Conservation (phyloP, 2,113 vertebrate genomes). For the Bujurquina vittata region DNA sequence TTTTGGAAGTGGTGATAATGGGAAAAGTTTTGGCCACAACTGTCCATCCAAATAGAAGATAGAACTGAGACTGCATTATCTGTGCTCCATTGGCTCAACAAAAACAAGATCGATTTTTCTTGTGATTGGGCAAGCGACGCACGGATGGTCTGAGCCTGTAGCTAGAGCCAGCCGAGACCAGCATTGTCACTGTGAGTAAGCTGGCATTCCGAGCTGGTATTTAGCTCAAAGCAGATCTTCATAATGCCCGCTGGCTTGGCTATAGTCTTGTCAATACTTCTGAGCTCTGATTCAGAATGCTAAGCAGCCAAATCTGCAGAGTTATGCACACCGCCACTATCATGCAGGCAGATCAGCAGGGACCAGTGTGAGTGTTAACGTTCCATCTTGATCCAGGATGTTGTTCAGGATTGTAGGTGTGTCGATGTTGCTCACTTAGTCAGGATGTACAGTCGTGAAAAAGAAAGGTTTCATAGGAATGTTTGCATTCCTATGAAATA, state of each 20-base stretch:
- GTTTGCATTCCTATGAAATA: not conserved
- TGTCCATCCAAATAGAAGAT: not conserved
- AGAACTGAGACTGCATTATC: not conserved
- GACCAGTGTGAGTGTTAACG: not conserved
- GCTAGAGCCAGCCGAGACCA: not conserved
- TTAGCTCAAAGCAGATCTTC: not conserved
- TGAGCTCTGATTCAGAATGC: not conserved
- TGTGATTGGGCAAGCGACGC: not conserved
- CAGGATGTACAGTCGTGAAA: too few relatives aligned
- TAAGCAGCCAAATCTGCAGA: not conserved
- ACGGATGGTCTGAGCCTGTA: not conserved
- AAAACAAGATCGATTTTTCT: not conserved
- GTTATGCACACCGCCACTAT: not conserved
- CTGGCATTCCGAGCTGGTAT: not conserved
- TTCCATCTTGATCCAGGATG: accelerated
- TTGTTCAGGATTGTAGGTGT: not conserved
- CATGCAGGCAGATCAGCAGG: not conserved
- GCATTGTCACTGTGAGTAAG: not conserved
- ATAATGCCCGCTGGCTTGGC: not conserved
- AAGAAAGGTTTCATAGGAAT: too few relatives aligned
- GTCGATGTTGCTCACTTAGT: not conserved
- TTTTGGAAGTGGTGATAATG: too few relatives aligned
- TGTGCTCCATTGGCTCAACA: not conserved
- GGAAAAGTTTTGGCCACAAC: too few relatives aligned
- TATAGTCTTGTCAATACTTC: not conserved